A percentile compares a stretch with the other conserved stretches of the same genome.
Conservation (phyloP, 2,888 invertebrate species). For the Andrena marginata region DNA sequence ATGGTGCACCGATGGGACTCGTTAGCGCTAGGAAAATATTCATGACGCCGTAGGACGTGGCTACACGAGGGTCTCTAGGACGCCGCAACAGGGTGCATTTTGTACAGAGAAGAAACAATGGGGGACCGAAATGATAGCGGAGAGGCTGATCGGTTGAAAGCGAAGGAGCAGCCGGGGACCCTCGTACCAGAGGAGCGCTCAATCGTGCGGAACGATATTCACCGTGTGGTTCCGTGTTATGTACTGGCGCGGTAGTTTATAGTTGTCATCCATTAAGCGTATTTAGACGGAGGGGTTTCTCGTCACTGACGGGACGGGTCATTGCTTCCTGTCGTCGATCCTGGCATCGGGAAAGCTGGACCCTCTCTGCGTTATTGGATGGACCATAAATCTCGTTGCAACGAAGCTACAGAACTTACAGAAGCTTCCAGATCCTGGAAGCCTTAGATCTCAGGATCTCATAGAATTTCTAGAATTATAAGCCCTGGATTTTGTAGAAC, state of each 20-base stretch:
- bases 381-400: background rate
- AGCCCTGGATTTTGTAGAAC: too few species aligned
- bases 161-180: slow-evolving; percentile 39
- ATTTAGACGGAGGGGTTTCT: slow-evolving; percentile 69
- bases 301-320: slow-evolving; percentile 66
- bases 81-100: slow-evolving; percentile 63
- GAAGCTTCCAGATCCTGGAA: background rate
- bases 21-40: slow-evolving; percentile 49
- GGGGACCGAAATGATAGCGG: slow-evolving; percentile 64
- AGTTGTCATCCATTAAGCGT: slow-evolving; percentile 77
- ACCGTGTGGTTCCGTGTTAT: slow-evolving; percentile 71
- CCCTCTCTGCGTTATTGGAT: background rate
- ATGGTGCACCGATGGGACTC: slow-evolving; percentile 15
- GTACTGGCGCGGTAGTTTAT: slow-evolving; percentile 75
- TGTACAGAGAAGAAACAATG: slow-evolving; percentile 71
- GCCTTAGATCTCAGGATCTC: background rate
- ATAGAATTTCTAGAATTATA: background rate
- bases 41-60: slow-evolving; percentile 23
- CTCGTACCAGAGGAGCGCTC: slow-evolving; percentile 56
- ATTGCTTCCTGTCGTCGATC: slow-evolving; percentile 68
- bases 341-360: slow-evolving; percentile 27
- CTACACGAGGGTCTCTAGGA: slow-evolving; percentile 38
- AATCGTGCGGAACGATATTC: slow-evolving; percentile 79
- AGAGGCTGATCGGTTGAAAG: slow-evolving; percentile 51
- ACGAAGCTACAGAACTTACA: background rate